Percentiles rank a stretch among this genome's conserved stretches.
phyloP scores from a whole-genome alignment of 2,113 vertebrate species.

The Syrmaticus mikado region DNA sequence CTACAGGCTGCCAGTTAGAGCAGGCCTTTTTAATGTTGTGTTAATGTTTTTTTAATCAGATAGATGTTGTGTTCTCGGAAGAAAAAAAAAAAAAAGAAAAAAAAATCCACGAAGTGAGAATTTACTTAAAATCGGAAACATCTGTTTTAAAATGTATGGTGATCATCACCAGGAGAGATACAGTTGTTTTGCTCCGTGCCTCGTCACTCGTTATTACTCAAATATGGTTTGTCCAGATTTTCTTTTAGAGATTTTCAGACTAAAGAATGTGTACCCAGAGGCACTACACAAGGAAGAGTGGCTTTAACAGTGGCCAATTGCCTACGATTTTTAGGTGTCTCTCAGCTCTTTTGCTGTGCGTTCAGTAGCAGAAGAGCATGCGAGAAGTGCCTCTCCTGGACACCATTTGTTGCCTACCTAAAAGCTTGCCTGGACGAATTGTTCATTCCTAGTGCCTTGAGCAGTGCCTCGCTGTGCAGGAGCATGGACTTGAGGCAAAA shows the following conservation, averaged over 20 bases:
- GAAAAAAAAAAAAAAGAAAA: background rate
- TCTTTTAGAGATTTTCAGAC: background rate
- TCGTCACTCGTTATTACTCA: conserved; percentile 61
- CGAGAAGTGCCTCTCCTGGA: background rate
- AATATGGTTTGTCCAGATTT: conserved; percentile 3
- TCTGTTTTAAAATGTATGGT: conserved; percentile 62
- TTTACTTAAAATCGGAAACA: conserved; percentile 63
- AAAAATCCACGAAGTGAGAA: conserved; percentile 12
- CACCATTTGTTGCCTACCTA: background rate
- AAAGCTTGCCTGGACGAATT: background rate
- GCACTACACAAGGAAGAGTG: background rate
- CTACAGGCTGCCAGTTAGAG: background rate
- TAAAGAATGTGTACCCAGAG: background rate
- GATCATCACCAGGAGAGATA: conserved; percentile 54
- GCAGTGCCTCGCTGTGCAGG: background rate
- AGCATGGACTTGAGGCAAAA: background rate
- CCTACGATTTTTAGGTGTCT: background rate
- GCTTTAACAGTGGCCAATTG: background rate
- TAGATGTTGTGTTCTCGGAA: background rate
- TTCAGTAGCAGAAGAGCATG: background rate
- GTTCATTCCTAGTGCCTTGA: background rate
- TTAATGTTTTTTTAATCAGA: background rate
- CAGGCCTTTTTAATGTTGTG: conserved; percentile 5
- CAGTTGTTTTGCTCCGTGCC: conserved; percentile 59
- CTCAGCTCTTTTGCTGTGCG: fast-evolving